phyloP scores from a whole-genome alignment of 2,113 vertebrate genomes.

The Cyanocitta stelleri region DNA sequence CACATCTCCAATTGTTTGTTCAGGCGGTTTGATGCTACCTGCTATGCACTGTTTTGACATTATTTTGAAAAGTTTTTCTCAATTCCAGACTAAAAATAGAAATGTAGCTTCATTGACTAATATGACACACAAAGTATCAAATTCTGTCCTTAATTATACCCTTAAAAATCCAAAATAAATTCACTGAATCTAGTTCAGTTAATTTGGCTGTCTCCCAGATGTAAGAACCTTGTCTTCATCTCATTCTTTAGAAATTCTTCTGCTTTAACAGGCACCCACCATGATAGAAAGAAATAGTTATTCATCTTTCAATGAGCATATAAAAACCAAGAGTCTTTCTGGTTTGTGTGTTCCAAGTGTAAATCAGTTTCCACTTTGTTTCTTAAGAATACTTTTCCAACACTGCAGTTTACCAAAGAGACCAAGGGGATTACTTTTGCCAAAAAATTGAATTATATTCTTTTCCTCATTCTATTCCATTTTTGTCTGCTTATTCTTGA shows the following conservation, averaged over 20 bases:
- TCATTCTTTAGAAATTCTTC: neutral
- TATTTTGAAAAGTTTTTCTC: neutral
- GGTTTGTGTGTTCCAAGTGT: neutral
- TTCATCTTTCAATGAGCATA: neutral
- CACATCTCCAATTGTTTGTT: conserved; percentile 9
- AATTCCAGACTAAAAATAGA: conserved; percentile 9
- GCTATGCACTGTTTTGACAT: neutral
- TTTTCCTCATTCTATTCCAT: neutral
- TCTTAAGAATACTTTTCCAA: neutral
- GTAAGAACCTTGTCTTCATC: neutral
- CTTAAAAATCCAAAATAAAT: neutral
- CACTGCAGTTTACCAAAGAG: neutral
- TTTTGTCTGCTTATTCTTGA: neutral
- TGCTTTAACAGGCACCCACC: neutral
- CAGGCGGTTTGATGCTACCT: neutral
- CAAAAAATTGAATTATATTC: conserved; percentile 4
- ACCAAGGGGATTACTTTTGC: neutral
- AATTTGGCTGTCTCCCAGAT: neutral
- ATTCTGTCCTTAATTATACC: neutral
- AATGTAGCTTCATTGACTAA: conserved; percentile 15
- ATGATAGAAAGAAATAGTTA: neutral
- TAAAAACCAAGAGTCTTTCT: neutral
- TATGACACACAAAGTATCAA: neutral
- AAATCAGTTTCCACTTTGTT: conserved; percentile 16
- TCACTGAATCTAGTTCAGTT: neutral